phyloP scores from a whole-genome alignment of 2,113 vertebrate genomes.

The Pterocles burchelli region DNA sequence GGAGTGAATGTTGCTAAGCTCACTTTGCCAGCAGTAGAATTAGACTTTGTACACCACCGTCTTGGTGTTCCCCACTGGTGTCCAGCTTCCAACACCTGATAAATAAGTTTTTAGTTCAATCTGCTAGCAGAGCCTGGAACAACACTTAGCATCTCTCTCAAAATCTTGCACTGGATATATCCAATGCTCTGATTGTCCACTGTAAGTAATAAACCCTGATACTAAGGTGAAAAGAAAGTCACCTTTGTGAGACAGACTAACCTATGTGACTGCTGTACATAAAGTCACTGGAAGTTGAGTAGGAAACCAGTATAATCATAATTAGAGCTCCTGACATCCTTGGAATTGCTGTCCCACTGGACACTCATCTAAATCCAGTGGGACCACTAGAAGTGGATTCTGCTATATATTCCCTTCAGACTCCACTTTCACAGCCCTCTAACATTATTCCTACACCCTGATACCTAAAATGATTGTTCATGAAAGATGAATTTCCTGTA shows the following conservation, averaged over 20 bases:
- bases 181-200: not conserved
- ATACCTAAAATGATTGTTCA: not conserved
- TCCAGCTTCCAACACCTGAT: not conserved
- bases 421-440: not conserved
- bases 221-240: not conserved
- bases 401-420: not conserved
- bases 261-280: fast-evolving
- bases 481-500: not conserved
- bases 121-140: not conserved
- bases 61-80: not conserved
- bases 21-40: not conserved
- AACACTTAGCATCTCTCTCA: not conserved
- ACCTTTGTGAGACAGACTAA: not conserved
- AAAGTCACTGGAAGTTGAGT: not conserved
- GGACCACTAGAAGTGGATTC: not conserved
- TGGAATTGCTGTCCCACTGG: not conserved
- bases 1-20: not conserved
- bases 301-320: not conserved
- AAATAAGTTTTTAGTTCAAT: not conserved
- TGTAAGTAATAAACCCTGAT: not conserved
- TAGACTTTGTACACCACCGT: not conserved
- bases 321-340: not conserved
- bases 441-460: not conserved
- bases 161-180: not conserved
- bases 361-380: not conserved